phyloP scores from a whole-genome alignment of 2,888 invertebrate genomes.

The Dicroscelio sp. region DNA sequence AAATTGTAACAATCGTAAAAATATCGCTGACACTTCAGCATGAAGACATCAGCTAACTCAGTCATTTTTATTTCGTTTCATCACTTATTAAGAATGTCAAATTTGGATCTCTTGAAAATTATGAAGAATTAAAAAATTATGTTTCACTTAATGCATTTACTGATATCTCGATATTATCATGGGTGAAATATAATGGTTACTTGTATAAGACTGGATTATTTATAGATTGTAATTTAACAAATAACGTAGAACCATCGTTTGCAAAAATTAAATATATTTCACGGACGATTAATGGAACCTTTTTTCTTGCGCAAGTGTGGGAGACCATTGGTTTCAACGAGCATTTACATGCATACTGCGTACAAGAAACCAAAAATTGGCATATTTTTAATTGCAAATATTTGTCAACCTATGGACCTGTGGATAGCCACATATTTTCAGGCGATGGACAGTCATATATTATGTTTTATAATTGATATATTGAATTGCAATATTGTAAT shows the following conservation, averaged over 20 bases:
- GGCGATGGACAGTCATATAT: background rate
- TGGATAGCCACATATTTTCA: background rate
- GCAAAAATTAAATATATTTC: conserved; percentile 2
- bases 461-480: background rate
- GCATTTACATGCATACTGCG: conserved; percentile 13
- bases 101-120: background rate
- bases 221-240: background rate
- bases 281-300: background rate
- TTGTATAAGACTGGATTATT: conserved; percentile 1
- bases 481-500: background rate
- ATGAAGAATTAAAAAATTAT: background rate
- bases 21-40: conserved; percentile 7
- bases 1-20: background rate
- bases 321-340: background rate
- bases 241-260: background rate
- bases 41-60: background rate
- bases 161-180: background rate
- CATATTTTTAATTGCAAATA: background rate
- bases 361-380: conserved; percentile 2
- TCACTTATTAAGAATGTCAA: background rate
- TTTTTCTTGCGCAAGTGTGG: background rate
- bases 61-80: background rate
- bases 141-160: background rate
- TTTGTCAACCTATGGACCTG: background rate
- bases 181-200: conserved; percentile 5